Evolutionary conservation across 2,888 invertebrate species (phyloP).

Genomic region (Liodrosophila aerea): DNA sequence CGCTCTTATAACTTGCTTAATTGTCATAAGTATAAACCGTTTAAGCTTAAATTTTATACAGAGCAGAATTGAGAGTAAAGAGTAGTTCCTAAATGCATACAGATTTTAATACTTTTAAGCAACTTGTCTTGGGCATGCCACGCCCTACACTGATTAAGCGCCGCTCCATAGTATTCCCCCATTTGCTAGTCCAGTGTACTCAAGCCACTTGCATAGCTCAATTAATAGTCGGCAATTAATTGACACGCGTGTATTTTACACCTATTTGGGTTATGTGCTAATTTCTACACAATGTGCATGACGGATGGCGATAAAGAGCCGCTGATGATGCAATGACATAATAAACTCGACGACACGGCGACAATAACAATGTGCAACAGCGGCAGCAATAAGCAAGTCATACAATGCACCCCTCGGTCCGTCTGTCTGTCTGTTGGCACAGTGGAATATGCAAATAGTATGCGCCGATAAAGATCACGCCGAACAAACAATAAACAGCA

Average conservation of each 20-base stretch:
- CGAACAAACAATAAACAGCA: conserved; percentile 64
- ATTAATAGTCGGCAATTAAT: conserved; percentile 72
- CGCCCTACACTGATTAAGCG: too few species aligned
- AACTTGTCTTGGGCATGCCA: too few species aligned
- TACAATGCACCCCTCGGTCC: conserved; percentile 35
- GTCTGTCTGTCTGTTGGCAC: conserved; percentile 6
- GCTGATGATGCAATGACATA: conserved; percentile 74
- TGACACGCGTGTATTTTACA: conserved; percentile 73
- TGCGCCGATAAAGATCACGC: conserved; percentile 71
- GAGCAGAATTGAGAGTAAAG: too few species aligned
- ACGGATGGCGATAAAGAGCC: conserved; percentile 74
- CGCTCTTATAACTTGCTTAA: too few species aligned
- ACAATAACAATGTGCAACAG: conserved; percentile 42
- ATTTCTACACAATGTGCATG: conserved; percentile 76
- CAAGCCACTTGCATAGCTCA: background rate
- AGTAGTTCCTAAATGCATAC: too few species aligned
- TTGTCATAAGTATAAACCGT: too few species aligned
- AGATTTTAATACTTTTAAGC: too few species aligned
- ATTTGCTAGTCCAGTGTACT: too few species aligned
- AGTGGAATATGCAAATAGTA: conserved; percentile 70
- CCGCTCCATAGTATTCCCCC: too few species aligned
- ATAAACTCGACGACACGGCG: conserved; percentile 64
- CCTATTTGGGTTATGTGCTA: conserved; percentile 75
- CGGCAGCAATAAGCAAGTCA: conserved; percentile 25
- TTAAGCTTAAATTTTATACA: too few species aligned